Evolutionary conservation across 2,113 vertebrate species (phyloP).

Genomic region (Capreolus pygargus): DNA sequence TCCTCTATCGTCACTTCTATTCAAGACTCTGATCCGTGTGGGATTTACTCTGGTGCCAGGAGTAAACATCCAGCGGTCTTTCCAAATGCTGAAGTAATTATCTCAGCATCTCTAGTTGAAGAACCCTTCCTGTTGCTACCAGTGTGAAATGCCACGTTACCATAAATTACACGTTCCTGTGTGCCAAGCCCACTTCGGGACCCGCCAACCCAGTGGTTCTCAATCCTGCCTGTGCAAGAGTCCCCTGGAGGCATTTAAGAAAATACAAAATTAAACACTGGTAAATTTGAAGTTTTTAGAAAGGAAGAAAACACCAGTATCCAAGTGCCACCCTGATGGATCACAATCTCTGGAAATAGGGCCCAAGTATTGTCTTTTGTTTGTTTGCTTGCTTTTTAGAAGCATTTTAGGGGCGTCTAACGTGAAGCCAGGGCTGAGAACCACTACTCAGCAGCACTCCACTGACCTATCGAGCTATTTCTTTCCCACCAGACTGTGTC

Average conservation of each 20-base stretch:
- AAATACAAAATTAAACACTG: neutral
- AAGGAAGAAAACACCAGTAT: neutral
- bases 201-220: neutral
- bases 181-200: neutral
- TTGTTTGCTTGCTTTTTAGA: neutral
- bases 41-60: neutral
- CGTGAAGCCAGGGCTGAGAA: neutral
- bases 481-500: neutral
- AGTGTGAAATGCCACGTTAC: neutral
- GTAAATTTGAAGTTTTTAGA: neutral
- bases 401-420: neutral
- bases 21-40: neutral
- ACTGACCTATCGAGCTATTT: neutral
- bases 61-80: neutral
- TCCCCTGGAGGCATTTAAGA: neutral
- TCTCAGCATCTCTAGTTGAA: neutral
- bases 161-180: neutral
- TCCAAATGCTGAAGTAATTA: neutral
- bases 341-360: neutral
- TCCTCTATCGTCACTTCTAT: neutral
- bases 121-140: neutral
- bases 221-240: neutral
- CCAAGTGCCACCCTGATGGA: neutral
- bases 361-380: neutral
- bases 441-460: neutral